Evolutionary conservation across 2,888 invertebrate genomes (phyloP).

Genomic region (Glaucopsyche alexis): DNA sequence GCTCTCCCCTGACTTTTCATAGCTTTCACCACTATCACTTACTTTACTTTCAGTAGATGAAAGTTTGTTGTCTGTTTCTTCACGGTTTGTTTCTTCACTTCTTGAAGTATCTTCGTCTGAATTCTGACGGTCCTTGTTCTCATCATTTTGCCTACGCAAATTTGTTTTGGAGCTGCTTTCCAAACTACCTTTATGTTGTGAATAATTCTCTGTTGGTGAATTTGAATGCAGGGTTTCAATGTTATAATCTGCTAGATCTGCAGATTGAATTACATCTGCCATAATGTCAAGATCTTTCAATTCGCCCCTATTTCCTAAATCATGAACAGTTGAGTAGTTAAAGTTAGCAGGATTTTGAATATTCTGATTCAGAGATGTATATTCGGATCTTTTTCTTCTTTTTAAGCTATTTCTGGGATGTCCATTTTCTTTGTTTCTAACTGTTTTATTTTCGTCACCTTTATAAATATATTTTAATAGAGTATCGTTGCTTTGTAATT

Average conservation of each 20-base stretch:
- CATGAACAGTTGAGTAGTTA: slow-evolving; percentile 58
- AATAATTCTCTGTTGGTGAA: slow-evolving; percentile 28
- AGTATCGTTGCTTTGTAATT: slow-evolving; percentile 47
- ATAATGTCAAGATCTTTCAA: slow-evolving; percentile 34
- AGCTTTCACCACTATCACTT: slow-evolving; percentile 40
- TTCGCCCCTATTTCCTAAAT: slow-evolving; percentile 43
- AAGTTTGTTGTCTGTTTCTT: slow-evolving; percentile 29
- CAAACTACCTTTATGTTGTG: slow-evolving; percentile 34
- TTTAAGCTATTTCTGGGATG: slow-evolving; percentile 58
- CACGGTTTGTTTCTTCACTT: slow-evolving; percentile 21
- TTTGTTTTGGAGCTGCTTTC: slow-evolving; percentile 34
- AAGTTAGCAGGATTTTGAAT: slow-evolving; percentile 43
- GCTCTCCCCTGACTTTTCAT: slow-evolving; percentile 43
- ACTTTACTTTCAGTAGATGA: slow-evolving; percentile 24
- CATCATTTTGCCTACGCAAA: slow-evolving; percentile 33
- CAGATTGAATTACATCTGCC: slow-evolving; percentile 47
- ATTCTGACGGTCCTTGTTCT: slow-evolving; percentile 33
- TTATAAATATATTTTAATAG: slow-evolving; percentile 62
- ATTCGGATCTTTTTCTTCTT: slow-evolving; percentile 52
- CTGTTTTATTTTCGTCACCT: slow-evolving; percentile 45
- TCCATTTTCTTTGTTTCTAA: slow-evolving; percentile 50
- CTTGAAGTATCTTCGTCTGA: slow-evolving; percentile 41
- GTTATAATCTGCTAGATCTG: slow-evolving; percentile 62
- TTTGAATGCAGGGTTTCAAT: slow-evolving; percentile 59
- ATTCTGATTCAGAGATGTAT: slow-evolving; percentile 27